These are phyloP conservation scores for Dastarcus helophoroides DNA, from an alignment of 2,888 invertebrate species.

Conservation along the genomic window DNA sequence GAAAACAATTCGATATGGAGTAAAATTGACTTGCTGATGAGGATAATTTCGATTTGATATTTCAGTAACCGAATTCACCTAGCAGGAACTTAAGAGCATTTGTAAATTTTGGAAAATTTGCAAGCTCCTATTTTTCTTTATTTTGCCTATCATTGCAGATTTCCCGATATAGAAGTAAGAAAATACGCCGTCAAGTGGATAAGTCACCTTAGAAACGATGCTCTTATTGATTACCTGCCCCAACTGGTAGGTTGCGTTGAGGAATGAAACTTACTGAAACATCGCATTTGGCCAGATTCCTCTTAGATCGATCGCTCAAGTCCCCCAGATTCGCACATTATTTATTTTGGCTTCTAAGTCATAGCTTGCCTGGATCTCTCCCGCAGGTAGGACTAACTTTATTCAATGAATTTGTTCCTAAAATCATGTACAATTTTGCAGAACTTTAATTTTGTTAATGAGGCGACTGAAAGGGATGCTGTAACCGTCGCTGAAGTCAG, in stretches of 20 bases:
- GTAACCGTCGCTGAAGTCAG: slow-evolving; percentile 57
- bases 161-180: slow-evolving; percentile 84
- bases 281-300: slow-evolving; percentile 73
- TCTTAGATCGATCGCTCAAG: slow-evolving; percentile 70
- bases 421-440: too few relatives aligned
- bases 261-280: slow-evolving; percentile 83
- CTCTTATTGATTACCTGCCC: slow-evolving; percentile 82
- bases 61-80: too few relatives aligned
- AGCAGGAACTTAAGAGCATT: too few relatives aligned
- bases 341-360: slow-evolving; percentile 86
- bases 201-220: slow-evolving; percentile 68
- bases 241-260: slow-evolving; percentile 86
- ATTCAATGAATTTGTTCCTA: slow-evolving; percentile 1
- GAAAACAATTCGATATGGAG: too few relatives aligned
- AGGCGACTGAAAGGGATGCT: slow-evolving; percentile 39
- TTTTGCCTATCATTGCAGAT: slow-evolving; percentile 43
- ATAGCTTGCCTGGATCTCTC: slow-evolving; percentile 67
- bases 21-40: too few relatives aligned
- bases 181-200: slow-evolving; percentile 76
- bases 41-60: too few relatives aligned
- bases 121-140: background rate
- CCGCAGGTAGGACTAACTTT: slow-evolving; percentile 51
- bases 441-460: slow-evolving; percentile 1
- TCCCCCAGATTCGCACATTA: slow-evolving; percentile 89
- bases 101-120: too few relatives aligned